phyloP scores from a whole-genome alignment of 2,797 vertebrate species.

The Pangasius krempfi region DNA sequence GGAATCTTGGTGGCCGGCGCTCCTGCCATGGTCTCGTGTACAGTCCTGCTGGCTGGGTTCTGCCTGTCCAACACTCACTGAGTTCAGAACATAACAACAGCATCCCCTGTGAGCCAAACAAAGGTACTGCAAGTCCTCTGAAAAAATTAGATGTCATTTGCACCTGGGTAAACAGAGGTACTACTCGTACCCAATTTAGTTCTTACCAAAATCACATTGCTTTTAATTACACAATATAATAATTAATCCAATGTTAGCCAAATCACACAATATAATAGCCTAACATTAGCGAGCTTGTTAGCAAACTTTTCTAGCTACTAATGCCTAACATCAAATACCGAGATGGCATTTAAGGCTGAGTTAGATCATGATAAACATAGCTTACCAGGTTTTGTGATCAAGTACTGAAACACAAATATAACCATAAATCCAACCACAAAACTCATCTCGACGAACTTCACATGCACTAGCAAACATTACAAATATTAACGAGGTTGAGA shows the following conservation, averaged over 20 bases:
- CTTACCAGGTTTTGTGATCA: not conserved
- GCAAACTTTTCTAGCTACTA: not conserved
- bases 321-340: not conserved
- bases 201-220: not conserved
- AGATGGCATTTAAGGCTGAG: not conserved
- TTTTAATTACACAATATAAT: slow-evolving; percentile 6
- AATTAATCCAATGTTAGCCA: not conserved
- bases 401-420: not conserved
- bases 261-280: not conserved
- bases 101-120: slow-evolving; percentile 75
- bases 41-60: slow-evolving; percentile 88
- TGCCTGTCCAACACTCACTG: slow-evolving; percentile 76
- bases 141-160: not conserved
- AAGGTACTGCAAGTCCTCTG: slow-evolving; percentile 69
- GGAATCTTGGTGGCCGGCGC: slow-evolving; percentile 77
- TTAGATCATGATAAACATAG: not conserved
- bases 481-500: not conserved
- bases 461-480: not conserved
- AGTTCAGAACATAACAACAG: slow-evolving; percentile 71
- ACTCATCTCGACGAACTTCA: not conserved
- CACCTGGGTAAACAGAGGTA: not conserved
- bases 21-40: slow-evolving; percentile 87
- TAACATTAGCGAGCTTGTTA: not conserved
- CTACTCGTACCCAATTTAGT: not conserved
- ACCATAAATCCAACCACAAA: not conserved